Base-by-base conservation (phyloP, 2,888 invertebrate genomes). In the Cheiracanthium punctorium region DNA sequence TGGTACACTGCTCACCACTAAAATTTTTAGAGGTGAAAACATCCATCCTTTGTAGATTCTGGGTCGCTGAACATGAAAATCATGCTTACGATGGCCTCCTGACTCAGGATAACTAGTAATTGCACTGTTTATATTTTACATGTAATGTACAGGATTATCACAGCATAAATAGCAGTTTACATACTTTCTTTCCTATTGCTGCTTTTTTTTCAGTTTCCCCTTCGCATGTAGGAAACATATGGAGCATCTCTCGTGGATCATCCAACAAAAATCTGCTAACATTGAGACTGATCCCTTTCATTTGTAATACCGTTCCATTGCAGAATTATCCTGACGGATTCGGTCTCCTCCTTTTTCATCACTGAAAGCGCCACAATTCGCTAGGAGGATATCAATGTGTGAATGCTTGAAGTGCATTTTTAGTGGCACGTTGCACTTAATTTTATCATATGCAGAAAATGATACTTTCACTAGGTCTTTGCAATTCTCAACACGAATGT, bases 401-500 rank as follows among this genome's bases (percentile, higher is more conserved):
- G 14, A 65, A 24, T 65, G 65, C 65, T 24, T 2, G 24, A 65
- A 65, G 65, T 65, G 65, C 65, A 65, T 65, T 65, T 65, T 65
- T 20, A 65, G n/a, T n/a, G n/a, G n/a, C n/a, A n/a, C n/a, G n/a
- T n/a, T n/a, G n/a, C n/a, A n/a, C n/a, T n/a, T n/a, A 71, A 20
- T 41, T 41, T 41, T 71, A 14, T 71, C 24, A 17, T 71, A 71
- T n/a, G 41, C 71, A 71, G 71, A 71, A 20, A 41, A 41, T 28
- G 4, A 24, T 43, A 41, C 41, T 41, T 71, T 24, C 41, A 71
- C 41, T 29, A 30, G 71, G 20, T 41, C 41, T 71, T 71, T 71
- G 37, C 24, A 71, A 41, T 71, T 71, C 41, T 71, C 71, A 41
- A 43, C 71, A 71, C 28, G 20, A 71, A 71, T 20, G 20, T 71